Percentiles rank a stretch among this genome's conserved stretches.
These are phyloP conservation scores for Salvelinus sp. DNA, from an alignment of 2,113 vertebrate species.

Conservation along the genomic window DNA sequence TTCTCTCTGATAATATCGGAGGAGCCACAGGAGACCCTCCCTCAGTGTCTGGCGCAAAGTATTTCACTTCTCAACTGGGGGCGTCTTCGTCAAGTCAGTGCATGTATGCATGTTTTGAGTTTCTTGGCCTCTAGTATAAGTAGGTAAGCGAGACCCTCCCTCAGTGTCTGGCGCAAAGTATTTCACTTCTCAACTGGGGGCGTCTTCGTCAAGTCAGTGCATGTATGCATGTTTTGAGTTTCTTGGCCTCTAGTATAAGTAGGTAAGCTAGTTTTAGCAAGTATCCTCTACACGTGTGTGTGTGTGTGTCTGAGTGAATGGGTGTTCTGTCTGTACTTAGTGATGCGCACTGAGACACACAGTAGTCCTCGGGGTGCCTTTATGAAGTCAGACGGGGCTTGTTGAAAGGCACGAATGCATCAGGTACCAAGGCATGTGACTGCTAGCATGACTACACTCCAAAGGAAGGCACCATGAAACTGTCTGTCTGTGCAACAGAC, in stretches of 20 bases:
- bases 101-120: not conserved
- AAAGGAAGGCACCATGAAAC: not conserved
- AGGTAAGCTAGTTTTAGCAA: not conserved
- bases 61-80: not conserved
- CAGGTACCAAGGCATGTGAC: conserved; percentile 23
- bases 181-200: not conserved
- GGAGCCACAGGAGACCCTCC: not conserved
- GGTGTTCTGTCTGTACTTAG: conserved; percentile 1
- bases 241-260: not conserved
- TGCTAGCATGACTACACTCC: conserved; percentile 14
- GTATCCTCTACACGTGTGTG: not conserved
- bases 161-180: not conserved
- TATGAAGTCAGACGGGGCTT: conserved; percentile 3
- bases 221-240: not conserved
- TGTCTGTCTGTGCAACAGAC: not conserved
- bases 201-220: not conserved
- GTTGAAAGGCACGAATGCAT: not conserved
- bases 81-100: not conserved
- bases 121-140: not conserved
- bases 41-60: not conserved
- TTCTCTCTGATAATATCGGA: not conserved
- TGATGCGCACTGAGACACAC: conserved; percentile 12
- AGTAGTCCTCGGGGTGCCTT: not conserved
- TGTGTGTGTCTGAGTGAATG: not conserved
- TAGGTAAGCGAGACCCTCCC: too few species aligned